phyloP scores from a whole-genome alignment of 2,113 vertebrate species.

The Macaca mulatta region DNA sequence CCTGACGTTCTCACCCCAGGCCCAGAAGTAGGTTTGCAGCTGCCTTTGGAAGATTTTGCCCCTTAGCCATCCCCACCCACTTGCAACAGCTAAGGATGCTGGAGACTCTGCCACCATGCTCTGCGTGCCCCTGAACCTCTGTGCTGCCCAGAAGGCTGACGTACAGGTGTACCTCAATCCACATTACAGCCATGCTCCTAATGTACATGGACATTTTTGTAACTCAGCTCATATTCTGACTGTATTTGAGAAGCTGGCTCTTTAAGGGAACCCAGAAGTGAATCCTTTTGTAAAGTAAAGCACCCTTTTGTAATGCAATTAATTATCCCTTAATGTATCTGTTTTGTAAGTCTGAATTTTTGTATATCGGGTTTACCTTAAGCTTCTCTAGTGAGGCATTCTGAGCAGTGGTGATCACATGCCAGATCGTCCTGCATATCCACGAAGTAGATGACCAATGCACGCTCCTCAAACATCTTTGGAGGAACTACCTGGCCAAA shows the following conservation, averaged over 20 bases:
- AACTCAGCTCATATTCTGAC: constrained; percentile 46
- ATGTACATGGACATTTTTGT: constrained; percentile 54
- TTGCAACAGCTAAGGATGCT: not conserved
- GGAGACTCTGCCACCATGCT: not conserved
- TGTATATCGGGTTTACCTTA: constrained; percentile 75
- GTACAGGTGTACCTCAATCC: constrained; percentile 54
- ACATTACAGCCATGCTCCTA: constrained; percentile 49
- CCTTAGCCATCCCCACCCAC: not conserved
- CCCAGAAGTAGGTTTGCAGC: not conserved
- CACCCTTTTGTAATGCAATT: constrained; percentile 77
- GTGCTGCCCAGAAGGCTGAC: not conserved
- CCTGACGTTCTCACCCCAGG: not conserved
- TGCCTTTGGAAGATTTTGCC: not conserved
- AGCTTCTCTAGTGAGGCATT: constrained; percentile 71
- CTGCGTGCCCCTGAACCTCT: not conserved
- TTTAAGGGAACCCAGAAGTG: constrained; percentile 71
- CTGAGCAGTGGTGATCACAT: constrained; percentile 3
- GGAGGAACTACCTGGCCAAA: not conserved
- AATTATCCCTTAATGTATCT: constrained; percentile 70
- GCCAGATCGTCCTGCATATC: not conserved
- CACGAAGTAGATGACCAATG: not conserved
- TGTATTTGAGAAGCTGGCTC: constrained; percentile 65
- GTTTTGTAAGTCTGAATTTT: constrained; percentile 79
- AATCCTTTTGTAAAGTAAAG: constrained; percentile 78
- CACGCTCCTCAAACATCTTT: not conserved